Evolutionary conservation across 2,113 vertebrate species (phyloP), one percentile per base, ranked within the genome.

Genomic region (Planiliza haematocheilus): DNA sequence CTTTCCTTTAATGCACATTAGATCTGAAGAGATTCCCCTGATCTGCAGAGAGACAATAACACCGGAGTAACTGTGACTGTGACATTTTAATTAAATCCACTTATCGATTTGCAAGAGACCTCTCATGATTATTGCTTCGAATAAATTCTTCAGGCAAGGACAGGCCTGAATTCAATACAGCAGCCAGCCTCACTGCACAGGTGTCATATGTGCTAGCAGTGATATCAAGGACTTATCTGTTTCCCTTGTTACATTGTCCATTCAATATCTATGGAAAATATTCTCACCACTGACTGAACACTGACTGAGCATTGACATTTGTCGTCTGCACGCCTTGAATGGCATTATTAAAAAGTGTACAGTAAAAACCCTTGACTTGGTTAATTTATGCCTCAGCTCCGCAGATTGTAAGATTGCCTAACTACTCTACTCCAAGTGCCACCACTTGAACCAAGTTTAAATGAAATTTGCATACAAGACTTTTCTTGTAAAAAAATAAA

Each of bases 241-340:
- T 73, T 63, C 8, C n/a, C 55, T 48, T 30, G 5, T 30, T 30
- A 30, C 5, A 30, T 30, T 5, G 5, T 42, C n/a, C 14, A 50
- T 74, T 69, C 46, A 79, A 69, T 60, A 74, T 63, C 57, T 71
- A 66, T n/a, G 64, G 56, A 42, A 63, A 74, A 60, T 66, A 42
- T 70, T 56, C 69, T 81, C 60, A 63, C 55, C 67, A 70, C 56
- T 67, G 49, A 74, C 37, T 67, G 57, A 52, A 66, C 24, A n/a
- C n/a, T n/a, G n/a, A n/a, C n/a, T n/a, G 58, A 59, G 53, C 36
- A 59, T 4, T 84, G 70, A 78, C 70, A 78, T 86, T 82, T 79
- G n/a, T 43, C 60, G 41, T 36, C 63, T 65, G 30, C 43, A 34
- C 55, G 20, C 55, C 41, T 71, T 30, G 70, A 83, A 60, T 74